phyloP scores from a whole-genome alignment of 2,113 vertebrate species.

The Amia ocellicauda region DNA sequence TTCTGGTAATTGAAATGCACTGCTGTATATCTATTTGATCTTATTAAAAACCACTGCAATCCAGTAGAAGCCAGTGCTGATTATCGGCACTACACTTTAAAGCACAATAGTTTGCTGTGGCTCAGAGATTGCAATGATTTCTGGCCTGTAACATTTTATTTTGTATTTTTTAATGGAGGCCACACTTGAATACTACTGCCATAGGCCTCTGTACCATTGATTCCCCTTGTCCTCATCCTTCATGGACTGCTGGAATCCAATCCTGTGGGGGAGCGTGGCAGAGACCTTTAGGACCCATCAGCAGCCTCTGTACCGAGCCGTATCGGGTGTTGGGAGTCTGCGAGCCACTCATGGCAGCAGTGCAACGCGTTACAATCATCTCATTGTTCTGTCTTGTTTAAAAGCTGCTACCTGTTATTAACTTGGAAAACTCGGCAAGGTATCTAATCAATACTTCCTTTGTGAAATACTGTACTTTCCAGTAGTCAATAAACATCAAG shows the following conservation, averaged over 20 bases:
- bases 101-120: background rate
- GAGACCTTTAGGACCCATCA: background rate
- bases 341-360: background rate
- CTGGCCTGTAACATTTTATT: background rate
- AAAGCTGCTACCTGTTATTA: conserved; percentile 42
- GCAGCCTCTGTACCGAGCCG: conserved; percentile 30
- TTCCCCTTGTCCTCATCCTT: background rate
- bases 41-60: background rate
- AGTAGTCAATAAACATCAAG: conserved; percentile 22
- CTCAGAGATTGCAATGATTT: background rate
- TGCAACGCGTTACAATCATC: conserved; percentile 15
- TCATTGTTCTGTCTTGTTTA: conserved; percentile 34
- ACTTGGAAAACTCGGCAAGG: conserved; percentile 29
- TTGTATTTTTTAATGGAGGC: background rate
- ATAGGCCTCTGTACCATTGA: background rate
- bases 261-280: conserved; percentile 29
- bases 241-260: conserved; percentile 23
- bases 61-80: background rate
- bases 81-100: conserved; percentile 2
- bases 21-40: conserved; percentile 1
- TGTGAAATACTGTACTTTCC: conserved; percentile 40
- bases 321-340: conserved; percentile 31
- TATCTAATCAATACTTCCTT: conserved; percentile 43
- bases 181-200: background rate
- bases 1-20: conserved; percentile 25